Evolutionary conservation across 2,797 vertebrate genomes (phyloP), one percentile per base, ranked within the genome.

Genomic region (Gobio occitaniae): DNA sequence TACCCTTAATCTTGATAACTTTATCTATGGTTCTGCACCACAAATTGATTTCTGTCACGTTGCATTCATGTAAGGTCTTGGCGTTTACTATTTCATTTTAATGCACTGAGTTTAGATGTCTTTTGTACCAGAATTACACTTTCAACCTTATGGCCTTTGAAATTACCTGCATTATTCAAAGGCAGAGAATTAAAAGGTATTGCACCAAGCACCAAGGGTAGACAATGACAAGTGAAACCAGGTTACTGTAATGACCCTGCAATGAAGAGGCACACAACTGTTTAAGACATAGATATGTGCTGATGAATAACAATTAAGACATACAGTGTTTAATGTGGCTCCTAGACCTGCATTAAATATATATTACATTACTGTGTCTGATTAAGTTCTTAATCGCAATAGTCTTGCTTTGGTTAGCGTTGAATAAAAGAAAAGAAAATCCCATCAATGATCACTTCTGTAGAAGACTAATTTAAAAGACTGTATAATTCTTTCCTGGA

Each of bases 41-140:
- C 41, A 71, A 68, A 86, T 86, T 84, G 84, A 92, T 90, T 89
- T 82, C 81, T 87, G 87, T 85, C 87, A 12, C 86, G 84, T 86
- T 47, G n/a, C 12, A 90, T 90, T 91, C 90, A 83, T 78, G 78
- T 74, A 83, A 56, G 44, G 77, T 85, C 63, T 13, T 88, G 82
- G 88, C 87, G 48, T 72, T 63, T 36, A 69, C 25, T 66, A 80
- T 87, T 83, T 78, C 81, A 84, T 80, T 75, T 78, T 86, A 11
- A 48, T 19, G 29, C 68, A 48, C 8, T 65, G 10, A 48, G 21
- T 6, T 41, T 52, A 82, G 78, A 84, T 80, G 44, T 68, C 79
- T 16, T 32, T 19, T 59, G 50, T 82, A 81, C 36, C 29, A 77
- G 84, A 77, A 82, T 63, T 56, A 61, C 52, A 80, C 72, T 41